These are phyloP conservation scores for Aethes cnicana DNA, from an alignment of 2,888 invertebrate genomes.

Conservation along the genomic window DNA sequence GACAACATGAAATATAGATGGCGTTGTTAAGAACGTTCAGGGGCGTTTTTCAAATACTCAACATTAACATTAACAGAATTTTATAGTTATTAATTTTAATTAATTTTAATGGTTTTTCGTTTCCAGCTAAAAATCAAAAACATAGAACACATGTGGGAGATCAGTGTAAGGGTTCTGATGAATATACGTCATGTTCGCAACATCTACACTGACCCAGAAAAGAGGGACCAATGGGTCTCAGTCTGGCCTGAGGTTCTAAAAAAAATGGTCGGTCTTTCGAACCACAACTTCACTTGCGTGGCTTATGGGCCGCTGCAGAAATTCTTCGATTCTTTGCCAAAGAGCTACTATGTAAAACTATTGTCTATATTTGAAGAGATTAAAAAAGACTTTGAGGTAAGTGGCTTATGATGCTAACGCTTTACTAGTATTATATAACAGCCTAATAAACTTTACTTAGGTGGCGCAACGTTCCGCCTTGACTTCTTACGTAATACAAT, in stretches of 20 bases:
- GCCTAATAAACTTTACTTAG: no score
- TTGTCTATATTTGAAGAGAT: constrained; percentile 79
- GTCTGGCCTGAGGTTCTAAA: constrained; percentile 85
- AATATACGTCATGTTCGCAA: constrained; percentile 84
- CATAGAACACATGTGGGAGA: constrained; percentile 85
- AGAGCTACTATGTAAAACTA: constrained; percentile 79
- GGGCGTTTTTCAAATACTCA: neutral
- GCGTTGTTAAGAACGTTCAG: neutral
- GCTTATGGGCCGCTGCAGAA: constrained; percentile 84
- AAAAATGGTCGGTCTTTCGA: constrained; percentile 83
- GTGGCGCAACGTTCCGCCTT: no score
- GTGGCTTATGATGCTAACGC: constrained; percentile 27
- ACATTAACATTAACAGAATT: no score
- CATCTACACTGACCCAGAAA: constrained; percentile 84
- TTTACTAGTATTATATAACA: neutral
- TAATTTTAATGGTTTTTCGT: constrained; percentile 18
- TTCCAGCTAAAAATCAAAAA: constrained; percentile 84
- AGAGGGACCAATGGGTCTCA: constrained; percentile 83
- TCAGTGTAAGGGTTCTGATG: constrained; percentile 82
- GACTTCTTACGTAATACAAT: no score
- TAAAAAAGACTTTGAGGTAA: constrained; percentile 83
- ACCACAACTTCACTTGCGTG: constrained; percentile 85
- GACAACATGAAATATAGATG: neutral
- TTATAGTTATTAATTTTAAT: no score
- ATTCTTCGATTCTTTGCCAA: constrained; percentile 82